Conservation (phyloP, 1,140 invertebrate genomes). For the Lepidurus couesii region DNA sequence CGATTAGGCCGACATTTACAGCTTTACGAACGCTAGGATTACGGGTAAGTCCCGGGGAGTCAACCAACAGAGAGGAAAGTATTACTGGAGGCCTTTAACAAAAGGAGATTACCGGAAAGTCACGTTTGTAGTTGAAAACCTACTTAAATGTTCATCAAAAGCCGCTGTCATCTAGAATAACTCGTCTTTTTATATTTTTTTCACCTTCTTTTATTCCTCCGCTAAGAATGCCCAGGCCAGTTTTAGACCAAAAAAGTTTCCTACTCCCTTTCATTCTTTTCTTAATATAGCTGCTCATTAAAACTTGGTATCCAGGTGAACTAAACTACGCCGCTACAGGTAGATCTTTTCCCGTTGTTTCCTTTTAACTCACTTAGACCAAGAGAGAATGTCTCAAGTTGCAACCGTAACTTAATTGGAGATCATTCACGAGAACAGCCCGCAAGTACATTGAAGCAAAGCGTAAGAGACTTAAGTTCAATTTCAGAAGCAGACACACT, state of each 20-base stretch:
- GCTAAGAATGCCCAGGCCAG: too few relatives aligned
- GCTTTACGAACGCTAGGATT: too few relatives aligned
- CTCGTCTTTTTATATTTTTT: neutral
- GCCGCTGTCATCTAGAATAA: neutral
- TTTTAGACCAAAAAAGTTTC: too few relatives aligned
- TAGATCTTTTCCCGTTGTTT: neutral
- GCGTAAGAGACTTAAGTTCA: too few relatives aligned
- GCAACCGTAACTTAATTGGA: neutral
- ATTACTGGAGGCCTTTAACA: neutral
- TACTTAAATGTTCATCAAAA: neutral
- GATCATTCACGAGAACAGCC: neutral
- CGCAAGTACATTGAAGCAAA: neutral
- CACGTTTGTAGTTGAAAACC: conserved; percentile 6
- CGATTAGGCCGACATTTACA: too few relatives aligned
- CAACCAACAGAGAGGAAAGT: neutral
- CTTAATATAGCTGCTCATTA: neutral
- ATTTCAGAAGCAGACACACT: too few relatives aligned
- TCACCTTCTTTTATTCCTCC: neutral
- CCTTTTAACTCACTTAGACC: neutral
- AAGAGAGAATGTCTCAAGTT: neutral
- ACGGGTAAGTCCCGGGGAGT: neutral
- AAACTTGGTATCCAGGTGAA: neutral
- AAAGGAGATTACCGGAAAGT: neutral
- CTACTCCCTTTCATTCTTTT: too few relatives aligned
- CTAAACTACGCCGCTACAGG: neutral